phyloP scores from a whole-genome alignment of 2,797 vertebrate species.

The Tadarida brasiliensis region DNA sequence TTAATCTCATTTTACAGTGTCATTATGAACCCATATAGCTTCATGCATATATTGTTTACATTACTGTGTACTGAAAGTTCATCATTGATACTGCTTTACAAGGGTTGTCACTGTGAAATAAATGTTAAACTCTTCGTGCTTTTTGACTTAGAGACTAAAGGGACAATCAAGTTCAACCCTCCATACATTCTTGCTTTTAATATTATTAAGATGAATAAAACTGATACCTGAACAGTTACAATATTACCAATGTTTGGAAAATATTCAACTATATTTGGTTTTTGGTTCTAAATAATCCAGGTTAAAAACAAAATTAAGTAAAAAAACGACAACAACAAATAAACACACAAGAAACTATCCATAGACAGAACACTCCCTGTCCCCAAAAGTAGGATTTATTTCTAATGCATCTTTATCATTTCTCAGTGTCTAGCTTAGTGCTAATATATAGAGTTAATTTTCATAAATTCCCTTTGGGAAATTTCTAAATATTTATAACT shows the following conservation, averaged over 20 bases:
- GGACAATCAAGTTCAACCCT: background rate
- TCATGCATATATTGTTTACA: slow-evolving; percentile 41
- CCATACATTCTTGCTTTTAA: slow-evolving; percentile 17
- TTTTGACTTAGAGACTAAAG: slow-evolving; percentile 51
- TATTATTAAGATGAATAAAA: background rate
- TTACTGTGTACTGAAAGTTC: slow-evolving; percentile 9
- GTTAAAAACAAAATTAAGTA: slow-evolving; percentile 8
- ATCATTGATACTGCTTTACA: slow-evolving; percentile 15
- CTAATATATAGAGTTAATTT: slow-evolving; percentile 44
- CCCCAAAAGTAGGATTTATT: background rate
- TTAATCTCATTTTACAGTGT: slow-evolving; percentile 54
- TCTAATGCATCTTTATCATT: background rate
- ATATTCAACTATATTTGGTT: slow-evolving; percentile 27
- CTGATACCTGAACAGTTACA: background rate
- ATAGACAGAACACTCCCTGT: background rate
- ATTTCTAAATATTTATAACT: slow-evolving; percentile 23
- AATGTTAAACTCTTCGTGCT: slow-evolving; percentile 18
- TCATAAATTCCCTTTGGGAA: slow-evolving; percentile 25
- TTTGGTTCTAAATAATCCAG: background rate
- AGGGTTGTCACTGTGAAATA: background rate
- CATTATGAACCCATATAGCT: slow-evolving; percentile 23
- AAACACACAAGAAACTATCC: background rate
- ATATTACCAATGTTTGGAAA: slow-evolving; percentile 47
- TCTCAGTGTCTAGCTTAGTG: background rate
- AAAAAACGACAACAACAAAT: background rate